Conservation (phyloP, 2,113 vertebrate species). For the Rhinopithecus roxellana region DNA sequence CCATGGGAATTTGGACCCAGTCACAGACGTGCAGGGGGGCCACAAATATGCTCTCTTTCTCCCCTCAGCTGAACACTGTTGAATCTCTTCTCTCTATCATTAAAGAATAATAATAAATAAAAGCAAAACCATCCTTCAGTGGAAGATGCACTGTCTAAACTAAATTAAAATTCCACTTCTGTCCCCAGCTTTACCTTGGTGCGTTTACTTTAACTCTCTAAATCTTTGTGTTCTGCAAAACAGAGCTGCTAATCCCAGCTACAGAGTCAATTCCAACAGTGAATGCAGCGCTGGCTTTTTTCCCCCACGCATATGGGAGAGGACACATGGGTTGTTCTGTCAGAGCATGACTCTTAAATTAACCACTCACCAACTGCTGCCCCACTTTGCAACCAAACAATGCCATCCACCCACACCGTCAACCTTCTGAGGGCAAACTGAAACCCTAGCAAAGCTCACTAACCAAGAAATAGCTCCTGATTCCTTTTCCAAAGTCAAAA, state of each 20-base stretch:
- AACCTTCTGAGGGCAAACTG: constrained; percentile 51
- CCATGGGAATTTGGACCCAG: no score
- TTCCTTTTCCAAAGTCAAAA: constrained; percentile 37
- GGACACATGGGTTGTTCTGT: constrained; percentile 43
- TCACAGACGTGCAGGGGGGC: fast-evolving
- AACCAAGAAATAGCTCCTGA: constrained; percentile 40
- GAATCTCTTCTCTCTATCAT: not conserved
- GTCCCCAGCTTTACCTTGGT: not conserved
- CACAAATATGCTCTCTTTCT: not conserved
- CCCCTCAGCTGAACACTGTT: not conserved
- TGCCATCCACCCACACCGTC: constrained; percentile 52
- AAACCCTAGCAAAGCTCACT: constrained; percentile 23
- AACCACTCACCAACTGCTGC: constrained; percentile 54
- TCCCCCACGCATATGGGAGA: not conserved
- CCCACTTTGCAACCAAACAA: constrained; percentile 48
- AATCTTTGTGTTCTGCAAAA: not conserved
- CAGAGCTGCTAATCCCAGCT: not conserved
- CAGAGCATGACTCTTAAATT: constrained; percentile 58
- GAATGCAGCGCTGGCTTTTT: not conserved
- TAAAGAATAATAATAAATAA: not conserved
- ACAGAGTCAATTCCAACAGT: not conserved
- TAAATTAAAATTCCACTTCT: not conserved
- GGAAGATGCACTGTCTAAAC: not conserved
- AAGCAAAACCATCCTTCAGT: not conserved
- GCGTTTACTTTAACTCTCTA: not conserved